Evolutionary conservation across 2,888 invertebrate species (phyloP).

Genomic region (Temnothorax unifasciatus): DNA sequence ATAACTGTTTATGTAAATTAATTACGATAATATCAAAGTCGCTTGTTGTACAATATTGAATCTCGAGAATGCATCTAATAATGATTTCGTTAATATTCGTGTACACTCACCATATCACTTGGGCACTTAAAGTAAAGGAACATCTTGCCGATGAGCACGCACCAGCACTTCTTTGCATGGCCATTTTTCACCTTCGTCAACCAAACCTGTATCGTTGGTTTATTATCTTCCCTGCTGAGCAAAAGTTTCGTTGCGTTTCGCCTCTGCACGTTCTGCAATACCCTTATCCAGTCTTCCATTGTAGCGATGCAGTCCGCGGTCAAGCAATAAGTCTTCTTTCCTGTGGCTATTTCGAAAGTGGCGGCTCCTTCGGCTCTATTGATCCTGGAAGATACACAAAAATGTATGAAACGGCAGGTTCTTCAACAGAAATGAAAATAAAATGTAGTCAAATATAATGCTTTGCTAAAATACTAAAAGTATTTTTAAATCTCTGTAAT

Average conservation of each 20-base stretch:
- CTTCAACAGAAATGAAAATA: not conserved
- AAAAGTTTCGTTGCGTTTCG: slow-evolving; percentile 96
- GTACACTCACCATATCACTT: slow-evolving; percentile 92
- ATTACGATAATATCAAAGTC: not conserved
- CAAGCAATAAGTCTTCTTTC: slow-evolving; percentile 96
- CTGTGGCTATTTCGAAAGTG: slow-evolving; percentile 97
- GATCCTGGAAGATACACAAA: slow-evolving; percentile 88
- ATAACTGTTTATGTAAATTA: not conserved
- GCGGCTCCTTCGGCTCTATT: slow-evolving; percentile 97
- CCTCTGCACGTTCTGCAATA: slow-evolving; percentile 95
- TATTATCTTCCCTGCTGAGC: slow-evolving; percentile 96
- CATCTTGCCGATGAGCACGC: slow-evolving; percentile 98
- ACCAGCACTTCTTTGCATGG: slow-evolving; percentile 98
- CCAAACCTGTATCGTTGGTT: slow-evolving; percentile 98
- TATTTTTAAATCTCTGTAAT: not conserved
- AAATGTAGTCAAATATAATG: not conserved
- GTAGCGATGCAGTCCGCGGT: slow-evolving; percentile 97
- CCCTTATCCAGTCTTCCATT: slow-evolving; percentile 98
- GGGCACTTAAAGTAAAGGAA: slow-evolving; percentile 98
- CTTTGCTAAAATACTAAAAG: not conserved
- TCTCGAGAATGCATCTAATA: not conserved
- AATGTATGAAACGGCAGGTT: not conserved
- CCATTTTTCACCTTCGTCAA: slow-evolving; percentile 98
- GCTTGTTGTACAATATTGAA: not conserved
- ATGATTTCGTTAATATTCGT: not conserved